Evolutionary conservation across 1,140 invertebrate genomes (phyloP), one percentile per base, ranked within the genome.

Genomic region (Drosophila fuyamai): DNA sequence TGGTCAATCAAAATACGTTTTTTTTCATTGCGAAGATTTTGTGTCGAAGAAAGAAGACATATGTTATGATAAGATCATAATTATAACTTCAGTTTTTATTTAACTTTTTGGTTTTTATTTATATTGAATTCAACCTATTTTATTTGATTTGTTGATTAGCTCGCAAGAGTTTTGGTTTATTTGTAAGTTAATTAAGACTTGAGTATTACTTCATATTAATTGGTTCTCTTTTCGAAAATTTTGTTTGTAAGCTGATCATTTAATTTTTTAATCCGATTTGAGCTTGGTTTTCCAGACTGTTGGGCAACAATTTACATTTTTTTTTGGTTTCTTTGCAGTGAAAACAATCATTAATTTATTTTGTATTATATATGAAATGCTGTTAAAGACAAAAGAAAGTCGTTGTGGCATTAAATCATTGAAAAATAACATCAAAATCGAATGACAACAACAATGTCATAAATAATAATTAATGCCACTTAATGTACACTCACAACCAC

Each of bases 381-480:
- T 29, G 46, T 57, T 67, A 60, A 16, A 70, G 54, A 72, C 56
- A 79, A 83, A 78, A 62, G 54, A 78, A 77, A 57, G 27, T 55
- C 63, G 32, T 41, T 46, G 57, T 38, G 63, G 51, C 63, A 77
- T 76, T 76, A 76, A 76, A 61, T 76, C 65, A 76, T 76, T 48
- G 59, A 72, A 76, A 81, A 76, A 76, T 80, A 76, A 46, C 58
- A 76, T 66, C 51, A 81, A 81, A 81, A 81, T 76, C 62, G 59
- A 65, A 67, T 71, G 66, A 66, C 61, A 77, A 77, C 53, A 81
- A 78, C 76, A 78, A 67, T 74, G 57, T 60, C 56, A 79, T 86
- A 85, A 86, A 86, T 86, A 86, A 86, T 86, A 86, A 86, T 86
- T 85, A 85, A 86, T 81, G 62, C 75, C 70, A 65, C 65, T 62